Percentiles rank a stretch among this genome's conserved stretches.
phyloP scores from a whole-genome alignment of 30 jellyfish, hydroid and myxozoan genomes.

The Nemopilema nomurai region DNA sequence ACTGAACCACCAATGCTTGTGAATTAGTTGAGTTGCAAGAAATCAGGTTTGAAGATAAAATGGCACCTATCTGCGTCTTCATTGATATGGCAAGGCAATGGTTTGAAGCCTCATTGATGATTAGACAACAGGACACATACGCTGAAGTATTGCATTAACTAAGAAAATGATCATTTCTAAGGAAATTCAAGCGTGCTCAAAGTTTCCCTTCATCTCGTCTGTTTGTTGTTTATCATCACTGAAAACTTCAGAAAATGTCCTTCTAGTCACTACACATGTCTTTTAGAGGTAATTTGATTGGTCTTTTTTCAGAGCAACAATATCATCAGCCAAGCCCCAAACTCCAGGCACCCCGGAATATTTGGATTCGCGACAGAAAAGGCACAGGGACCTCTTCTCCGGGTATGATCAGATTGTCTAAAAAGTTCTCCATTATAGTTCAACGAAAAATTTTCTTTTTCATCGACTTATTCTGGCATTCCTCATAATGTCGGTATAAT shows the following conservation, averaged over 20 bases:
- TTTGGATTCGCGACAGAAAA: conserved; percentile 64
- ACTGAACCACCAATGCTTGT: conserved; percentile 62
- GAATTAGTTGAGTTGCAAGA: neutral
- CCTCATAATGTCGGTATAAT: too few relatives aligned
- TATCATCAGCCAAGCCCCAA: conserved; percentile 10
- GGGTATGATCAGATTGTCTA: too few relatives aligned
- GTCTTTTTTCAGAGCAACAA: conserved; percentile 23
- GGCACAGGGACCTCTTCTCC: conserved; percentile 65
- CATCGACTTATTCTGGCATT: neutral
- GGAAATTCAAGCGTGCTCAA: too few relatives aligned
- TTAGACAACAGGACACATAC: neutral
- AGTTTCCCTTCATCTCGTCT: too few relatives aligned
- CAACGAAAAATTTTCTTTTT: conserved; percentile 27
- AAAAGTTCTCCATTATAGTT: too few relatives aligned
- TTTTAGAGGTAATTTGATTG: neutral
- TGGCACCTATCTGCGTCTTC: neutral
- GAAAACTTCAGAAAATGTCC: too few relatives aligned
- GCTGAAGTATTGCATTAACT: too few relatives aligned
- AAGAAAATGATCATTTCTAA: too few relatives aligned
- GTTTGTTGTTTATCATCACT: too few relatives aligned
- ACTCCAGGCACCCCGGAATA: conserved; percentile 27
- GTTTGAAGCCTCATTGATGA: neutral
- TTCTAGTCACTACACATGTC: too few relatives aligned
- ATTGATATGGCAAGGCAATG: neutral
- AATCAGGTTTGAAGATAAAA: too few relatives aligned